Evolutionary conservation across 2,797 vertebrate genomes (phyloP).

Genomic region (Ceryle rudis): DNA sequence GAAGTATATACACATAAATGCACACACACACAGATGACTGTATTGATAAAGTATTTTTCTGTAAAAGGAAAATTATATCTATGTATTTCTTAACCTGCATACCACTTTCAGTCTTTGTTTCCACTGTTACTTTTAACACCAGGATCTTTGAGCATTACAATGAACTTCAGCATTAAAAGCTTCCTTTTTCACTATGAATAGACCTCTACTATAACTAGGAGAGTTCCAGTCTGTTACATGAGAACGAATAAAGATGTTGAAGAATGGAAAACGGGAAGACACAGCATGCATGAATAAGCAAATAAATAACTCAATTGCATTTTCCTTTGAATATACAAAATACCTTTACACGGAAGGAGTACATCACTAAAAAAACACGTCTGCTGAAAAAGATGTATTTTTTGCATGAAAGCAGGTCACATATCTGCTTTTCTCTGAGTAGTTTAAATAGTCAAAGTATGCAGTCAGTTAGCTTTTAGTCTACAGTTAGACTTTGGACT

Average conservation of each 20-base stretch:
- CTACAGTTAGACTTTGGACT: neutral
- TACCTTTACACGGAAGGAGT: neutral
- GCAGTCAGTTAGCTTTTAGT: conserved; percentile 25
- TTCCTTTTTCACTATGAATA: conserved; percentile 28
- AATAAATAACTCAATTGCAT: neutral
- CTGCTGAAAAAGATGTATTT: conserved; percentile 19
- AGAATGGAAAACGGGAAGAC: neutral
- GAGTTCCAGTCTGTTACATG: neutral
- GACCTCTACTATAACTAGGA: neutral
- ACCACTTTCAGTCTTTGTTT: neutral
- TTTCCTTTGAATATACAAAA: neutral
- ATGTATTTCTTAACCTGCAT: neutral
- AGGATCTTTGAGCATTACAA: neutral
- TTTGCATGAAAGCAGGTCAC: conserved; percentile 45
- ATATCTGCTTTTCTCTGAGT: conserved; percentile 47
- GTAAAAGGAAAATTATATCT: neutral
- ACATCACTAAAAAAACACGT: neutral
- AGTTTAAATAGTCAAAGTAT: conserved; percentile 33
- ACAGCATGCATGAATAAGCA: neutral
- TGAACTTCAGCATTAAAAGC: neutral
- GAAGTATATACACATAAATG: neutral
- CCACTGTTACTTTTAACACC: neutral
- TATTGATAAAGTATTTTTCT: neutral
- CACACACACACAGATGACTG: neutral
- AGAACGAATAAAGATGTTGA: neutral